Evolutionary conservation across 1,140 invertebrate genomes (phyloP), one percentile per base, ranked within the genome.

Genomic region (Cotesia glomerata): DNA sequence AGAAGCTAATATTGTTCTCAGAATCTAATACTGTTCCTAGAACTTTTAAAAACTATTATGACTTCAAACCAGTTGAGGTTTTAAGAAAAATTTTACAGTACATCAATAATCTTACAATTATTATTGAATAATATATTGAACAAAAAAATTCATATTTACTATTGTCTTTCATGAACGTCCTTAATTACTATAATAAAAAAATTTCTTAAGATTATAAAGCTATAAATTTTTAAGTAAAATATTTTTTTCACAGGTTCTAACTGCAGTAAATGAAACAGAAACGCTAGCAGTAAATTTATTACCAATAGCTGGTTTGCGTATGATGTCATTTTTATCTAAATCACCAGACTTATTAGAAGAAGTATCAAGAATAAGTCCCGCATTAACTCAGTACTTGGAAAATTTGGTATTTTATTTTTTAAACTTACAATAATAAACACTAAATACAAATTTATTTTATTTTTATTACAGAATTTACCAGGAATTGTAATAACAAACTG

Each of bases 311-410:
- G 94, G 92, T n/a, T 89, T 91, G 78, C 85, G 94, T 75, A 80
- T 95, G n/a, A 90, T 90, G 78, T 88, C 90, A 49, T 89, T 91
- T 77, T 83, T 94, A 8, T 86, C 89, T 4, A 86, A 86, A 63
- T 89, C 89, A 11, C 86, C 87, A 16, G 84, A 90, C 73, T 86
- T 90, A 34, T 87, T 90, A 16, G 89, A 92, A 65, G 89, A 92
- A 78, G 84, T 95, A 51, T 89, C 92, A 5, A 89, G 90, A 61
- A 88, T 95, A 39, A 92, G 90, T 74, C 91, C 94, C 14, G 84
- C 90, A 8, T 80, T 95, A 0, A 89, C 91, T 9, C 89, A 89
- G 69, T 95, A 93, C 88, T 82, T 96, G 39, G 89, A 92, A 68
- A 89, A 88, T 71, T 82, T 94, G 85, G 93, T 94, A 88, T 88